phyloP scores from a whole-genome alignment of 2,113 vertebrate genomes.

The Halichoeres trimaculatus region DNA sequence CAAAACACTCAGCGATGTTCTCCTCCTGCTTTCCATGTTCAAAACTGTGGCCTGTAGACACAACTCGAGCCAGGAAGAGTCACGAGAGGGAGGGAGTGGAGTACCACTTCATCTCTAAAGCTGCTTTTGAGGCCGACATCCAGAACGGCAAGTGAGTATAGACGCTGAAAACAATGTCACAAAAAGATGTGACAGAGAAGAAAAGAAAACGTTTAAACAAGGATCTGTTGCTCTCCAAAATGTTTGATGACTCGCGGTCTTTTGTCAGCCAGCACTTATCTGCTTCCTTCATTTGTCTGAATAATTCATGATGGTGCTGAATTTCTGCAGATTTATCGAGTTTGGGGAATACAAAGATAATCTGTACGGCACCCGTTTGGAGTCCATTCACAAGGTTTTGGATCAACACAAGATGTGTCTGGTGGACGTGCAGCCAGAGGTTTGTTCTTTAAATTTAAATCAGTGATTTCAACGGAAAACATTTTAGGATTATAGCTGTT shows the following conservation, averaged over 20 bases:
- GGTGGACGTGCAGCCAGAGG: slow-evolving; percentile 94
- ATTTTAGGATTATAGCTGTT: no score
- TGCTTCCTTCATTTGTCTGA: background rate
- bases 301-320: background rate
- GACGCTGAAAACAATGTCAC: background rate
- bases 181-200: background rate
- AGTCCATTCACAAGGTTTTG: slow-evolving; percentile 89
- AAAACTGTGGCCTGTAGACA: slow-evolving; percentile 79
- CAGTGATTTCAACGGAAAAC: no score
- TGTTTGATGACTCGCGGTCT: background rate
- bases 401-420: slow-evolving; percentile 91
- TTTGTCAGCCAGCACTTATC: background rate
- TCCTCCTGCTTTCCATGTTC: background rate
- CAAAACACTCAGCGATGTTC: background rate
- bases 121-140: slow-evolving; percentile 90
- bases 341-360: slow-evolving; percentile 95
- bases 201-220: background rate
- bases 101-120: slow-evolving; percentile 93
- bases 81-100: slow-evolving; percentile 94
- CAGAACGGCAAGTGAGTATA: slow-evolving; percentile 89
- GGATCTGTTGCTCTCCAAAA: background rate
- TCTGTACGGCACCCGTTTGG: slow-evolving; percentile 92
- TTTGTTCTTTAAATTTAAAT: slow-evolving; percentile 71
- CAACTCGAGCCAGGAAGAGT: slow-evolving; percentile 89
- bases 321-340: slow-evolving; percentile 88